Conservation (phyloP, 2,797 vertebrate species). For the Coranthus polyacanthus region DNA sequence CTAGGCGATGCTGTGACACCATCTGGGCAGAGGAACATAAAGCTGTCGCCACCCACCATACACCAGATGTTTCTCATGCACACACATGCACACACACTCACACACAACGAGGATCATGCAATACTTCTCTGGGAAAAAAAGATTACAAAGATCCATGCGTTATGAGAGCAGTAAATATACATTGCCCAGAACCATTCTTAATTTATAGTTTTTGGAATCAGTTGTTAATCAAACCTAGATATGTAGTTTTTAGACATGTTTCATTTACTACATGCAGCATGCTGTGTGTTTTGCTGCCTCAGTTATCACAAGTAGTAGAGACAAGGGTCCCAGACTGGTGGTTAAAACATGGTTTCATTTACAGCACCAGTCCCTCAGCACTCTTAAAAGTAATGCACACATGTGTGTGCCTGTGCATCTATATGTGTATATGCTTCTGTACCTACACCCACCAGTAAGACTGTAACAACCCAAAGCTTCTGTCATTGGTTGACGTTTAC, state of each 20-base stretch:
- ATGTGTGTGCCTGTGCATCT: slow-evolving; percentile 49
- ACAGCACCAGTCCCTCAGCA: slow-evolving; percentile 64
- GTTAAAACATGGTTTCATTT: slow-evolving; percentile 74
- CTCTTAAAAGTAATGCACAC: slow-evolving; percentile 67
- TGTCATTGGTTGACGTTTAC: slow-evolving; percentile 34
- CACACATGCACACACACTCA: slow-evolving; percentile 61
- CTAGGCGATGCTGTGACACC: slow-evolving; percentile 87
- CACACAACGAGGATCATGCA: slow-evolving; percentile 43
- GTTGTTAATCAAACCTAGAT: slow-evolving; percentile 21
- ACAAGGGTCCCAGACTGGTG: slow-evolving; percentile 73
- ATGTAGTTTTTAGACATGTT: slow-evolving; percentile 12
- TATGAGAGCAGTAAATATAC: slow-evolving; percentile 30
- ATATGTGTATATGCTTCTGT: slow-evolving; percentile 54
- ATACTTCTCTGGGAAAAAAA: slow-evolving; percentile 41
- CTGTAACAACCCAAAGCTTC: slow-evolving; percentile 53
- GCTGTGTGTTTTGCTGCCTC: slow-evolving; percentile 53
- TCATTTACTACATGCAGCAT: slow-evolving; percentile 45
- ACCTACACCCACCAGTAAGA: slow-evolving; percentile 52
- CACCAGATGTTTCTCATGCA: slow-evolving; percentile 87
- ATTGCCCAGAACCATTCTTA: slow-evolving; percentile 35
- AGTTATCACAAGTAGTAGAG: slow-evolving; percentile 74
- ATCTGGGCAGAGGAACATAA: slow-evolving; percentile 88
- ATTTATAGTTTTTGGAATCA: slow-evolving; percentile 17
- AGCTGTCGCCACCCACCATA: slow-evolving; percentile 85
- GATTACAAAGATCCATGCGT: slow-evolving; percentile 52